Percentiles rank a stretch among this genome's conserved stretches.
These are phyloP conservation scores for Sorex fumeus DNA, from an alignment of 2,113 vertebrate species.

Conservation along the genomic window DNA sequence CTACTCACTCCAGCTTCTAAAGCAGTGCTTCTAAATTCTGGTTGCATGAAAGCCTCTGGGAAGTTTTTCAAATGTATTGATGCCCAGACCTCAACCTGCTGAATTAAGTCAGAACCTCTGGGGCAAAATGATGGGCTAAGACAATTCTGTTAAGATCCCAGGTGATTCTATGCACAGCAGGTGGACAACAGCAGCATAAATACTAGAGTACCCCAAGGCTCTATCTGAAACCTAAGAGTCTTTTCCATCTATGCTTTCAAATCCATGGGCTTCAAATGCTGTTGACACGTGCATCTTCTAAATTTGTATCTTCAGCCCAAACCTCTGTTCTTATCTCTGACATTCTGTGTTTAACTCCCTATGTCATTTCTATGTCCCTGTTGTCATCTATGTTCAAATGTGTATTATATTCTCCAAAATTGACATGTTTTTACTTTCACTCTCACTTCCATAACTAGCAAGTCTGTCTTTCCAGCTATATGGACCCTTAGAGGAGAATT, in stretches of 20 bases:
- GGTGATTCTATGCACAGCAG: too few relatives aligned
- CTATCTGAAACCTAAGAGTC: not conserved
- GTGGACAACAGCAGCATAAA: not conserved
- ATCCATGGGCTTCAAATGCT: too few relatives aligned
- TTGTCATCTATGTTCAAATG: not conserved
- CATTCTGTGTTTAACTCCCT: not conserved
- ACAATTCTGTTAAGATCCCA: not conserved
- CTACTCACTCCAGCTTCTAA: not conserved
- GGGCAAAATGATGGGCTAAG: not conserved
- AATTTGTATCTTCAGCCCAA: not conserved
- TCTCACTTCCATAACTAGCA: not conserved
- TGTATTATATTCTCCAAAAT: not conserved
- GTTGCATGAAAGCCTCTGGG: not conserved
- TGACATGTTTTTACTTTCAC: not conserved
- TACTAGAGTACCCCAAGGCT: fast-evolving
- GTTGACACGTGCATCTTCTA: not conserved
- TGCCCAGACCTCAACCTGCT: not conserved
- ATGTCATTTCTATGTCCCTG: too few relatives aligned
- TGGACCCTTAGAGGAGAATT: not conserved
- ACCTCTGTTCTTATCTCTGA: not conserved
- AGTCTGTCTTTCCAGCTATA: not conserved
- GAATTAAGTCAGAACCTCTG: constrained; percentile 50
- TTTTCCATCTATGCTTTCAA: not conserved
- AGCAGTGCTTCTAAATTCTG: not conserved
- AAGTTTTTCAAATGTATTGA: not conserved